phyloP scores from a whole-genome alignment of 2,797 vertebrate species.

The Cynodonichthys magdalenae region DNA sequence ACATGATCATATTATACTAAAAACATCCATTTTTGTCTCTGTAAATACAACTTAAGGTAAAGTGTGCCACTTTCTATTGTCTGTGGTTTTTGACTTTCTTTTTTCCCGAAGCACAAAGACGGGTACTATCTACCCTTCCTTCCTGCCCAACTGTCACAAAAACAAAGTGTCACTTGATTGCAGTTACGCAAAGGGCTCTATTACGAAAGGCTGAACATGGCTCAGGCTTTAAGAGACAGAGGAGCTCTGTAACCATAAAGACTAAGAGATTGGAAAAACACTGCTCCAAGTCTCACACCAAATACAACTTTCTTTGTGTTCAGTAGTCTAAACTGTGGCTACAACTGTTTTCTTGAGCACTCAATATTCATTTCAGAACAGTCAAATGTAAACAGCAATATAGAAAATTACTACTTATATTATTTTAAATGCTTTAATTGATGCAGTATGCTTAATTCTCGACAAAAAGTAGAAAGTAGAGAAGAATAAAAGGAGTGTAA shows the following conservation, averaged over 20 bases:
- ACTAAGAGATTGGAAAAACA: slow-evolving; percentile 47
- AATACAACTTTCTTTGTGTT: slow-evolving; percentile 35
- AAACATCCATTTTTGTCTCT: slow-evolving; percentile 1
- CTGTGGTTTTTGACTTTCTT: slow-evolving; percentile 9
- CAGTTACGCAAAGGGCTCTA: slow-evolving; percentile 58
- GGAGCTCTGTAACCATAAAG: slow-evolving; percentile 65
- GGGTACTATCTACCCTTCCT: slow-evolving; percentile 50
- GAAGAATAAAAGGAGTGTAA: slow-evolving; percentile 45
- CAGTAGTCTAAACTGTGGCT: slow-evolving; percentile 34
- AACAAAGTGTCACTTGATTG: slow-evolving; percentile 70
- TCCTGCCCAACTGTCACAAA: slow-evolving; percentile 60
- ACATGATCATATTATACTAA: slow-evolving; percentile 8
- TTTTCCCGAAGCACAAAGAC: slow-evolving; percentile 51
- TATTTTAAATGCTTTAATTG: slow-evolving; percentile 14
- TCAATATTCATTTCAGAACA: slow-evolving; percentile 17
- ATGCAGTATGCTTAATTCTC: slow-evolving; percentile 16
- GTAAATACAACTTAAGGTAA: slow-evolving; percentile 4
- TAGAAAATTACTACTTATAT: slow-evolving; percentile 19
- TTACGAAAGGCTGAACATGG: slow-evolving; percentile 60
- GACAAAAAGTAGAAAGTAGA: slow-evolving; percentile 30
- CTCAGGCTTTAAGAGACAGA: slow-evolving; percentile 62
- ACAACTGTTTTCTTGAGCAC: slow-evolving; percentile 35
- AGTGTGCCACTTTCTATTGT: slow-evolving; percentile 49
- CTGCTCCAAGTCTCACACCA: slow-evolving; percentile 36
- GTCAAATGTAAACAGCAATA: slow-evolving; percentile 11